Base-by-base conservation (phyloP, 2,888 invertebrate genomes). In the Diaphora mendica region DNA sequence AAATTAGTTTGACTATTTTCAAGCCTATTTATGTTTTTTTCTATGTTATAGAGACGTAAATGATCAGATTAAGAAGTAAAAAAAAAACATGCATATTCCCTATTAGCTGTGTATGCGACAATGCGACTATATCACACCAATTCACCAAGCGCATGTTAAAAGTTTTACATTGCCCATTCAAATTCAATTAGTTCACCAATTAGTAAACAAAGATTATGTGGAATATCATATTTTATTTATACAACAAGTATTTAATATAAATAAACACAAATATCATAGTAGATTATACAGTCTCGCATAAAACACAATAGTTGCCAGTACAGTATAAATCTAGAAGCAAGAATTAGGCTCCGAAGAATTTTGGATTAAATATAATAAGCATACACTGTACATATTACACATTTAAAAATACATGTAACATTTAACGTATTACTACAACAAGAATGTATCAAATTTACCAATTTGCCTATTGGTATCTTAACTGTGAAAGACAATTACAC, bases 141-240 rank as follows among this genome's bases (percentile, higher is more conserved):
- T 3, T 33, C 23, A 23, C 7, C 8, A n/a, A 55, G 51, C 11
- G 51, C n/a, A 55, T 23, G n/a, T 55, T 20, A 9, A 9, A 23
- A 55, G 51, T 11, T 55, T 23, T 51, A 51, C 11, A 20, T 15
- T 35, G 13, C 23, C 15, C 51, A n/a, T 30, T 55, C 23, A 15
- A 51, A 55, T 3, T 35, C 26, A 26, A 17, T 48, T 20, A 55
- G 11, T 26, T 35, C 42, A 42, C 62, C 26, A 69, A 69, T 69
- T 35, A 70, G 62, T 70, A 84, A 76, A 83, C 48, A 84, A 84
- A 71, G 62, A 44, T 74, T 77, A 75, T 72, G 77, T 68, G 76
- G 71, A 75, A 78, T 78, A 82, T 76, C 74, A 77, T 76, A 77
- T 77, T 84, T 84, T 84, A 84, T 84, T 83, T 81, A 84, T 82